phyloP scores from a whole-genome alignment of 2,888 invertebrate genomes.

The Proisotoma minuta region DNA sequence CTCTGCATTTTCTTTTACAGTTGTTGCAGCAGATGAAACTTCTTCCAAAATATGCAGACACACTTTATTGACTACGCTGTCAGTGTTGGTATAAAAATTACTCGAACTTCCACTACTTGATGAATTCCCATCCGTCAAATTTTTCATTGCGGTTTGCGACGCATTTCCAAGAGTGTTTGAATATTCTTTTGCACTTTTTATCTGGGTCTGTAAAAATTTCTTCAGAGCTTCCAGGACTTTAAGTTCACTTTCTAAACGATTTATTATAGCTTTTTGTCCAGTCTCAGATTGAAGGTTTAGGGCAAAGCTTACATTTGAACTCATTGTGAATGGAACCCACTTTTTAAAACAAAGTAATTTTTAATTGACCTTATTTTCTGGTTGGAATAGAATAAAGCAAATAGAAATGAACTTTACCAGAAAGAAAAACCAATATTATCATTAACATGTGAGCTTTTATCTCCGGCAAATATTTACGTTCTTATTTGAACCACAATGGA shows the following conservation, averaged over 20 bases:
- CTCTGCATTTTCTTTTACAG: constrained; percentile 80
- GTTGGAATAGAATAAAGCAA: too few species aligned
- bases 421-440: too few species aligned
- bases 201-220: constrained; percentile 25
- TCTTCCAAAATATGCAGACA: constrained; percentile 66
- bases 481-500: too few species aligned
- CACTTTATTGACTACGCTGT: constrained; percentile 42
- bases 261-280: constrained; percentile 85
- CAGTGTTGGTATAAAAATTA: constrained; percentile 18
- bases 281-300: constrained; percentile 78
- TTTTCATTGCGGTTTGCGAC: constrained; percentile 75
- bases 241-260: constrained; percentile 87
- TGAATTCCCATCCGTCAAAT: constrained; percentile 61
- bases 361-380: too few species aligned
- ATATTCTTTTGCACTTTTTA: constrained; percentile 85
- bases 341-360: neutral
- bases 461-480: too few species aligned
- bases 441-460: too few species aligned
- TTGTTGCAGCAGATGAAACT: constrained; percentile 75
- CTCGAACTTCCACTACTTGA: constrained; percentile 49
- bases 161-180: constrained; percentile 76
- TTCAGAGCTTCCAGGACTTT: constrained; percentile 82
- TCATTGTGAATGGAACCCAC: constrained; percentile 29
- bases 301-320: constrained; percentile 63
- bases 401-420: too few species aligned